Base-by-base conservation (phyloP, 2,888 invertebrate genomes). In the Pterobdella sp. region DNA sequence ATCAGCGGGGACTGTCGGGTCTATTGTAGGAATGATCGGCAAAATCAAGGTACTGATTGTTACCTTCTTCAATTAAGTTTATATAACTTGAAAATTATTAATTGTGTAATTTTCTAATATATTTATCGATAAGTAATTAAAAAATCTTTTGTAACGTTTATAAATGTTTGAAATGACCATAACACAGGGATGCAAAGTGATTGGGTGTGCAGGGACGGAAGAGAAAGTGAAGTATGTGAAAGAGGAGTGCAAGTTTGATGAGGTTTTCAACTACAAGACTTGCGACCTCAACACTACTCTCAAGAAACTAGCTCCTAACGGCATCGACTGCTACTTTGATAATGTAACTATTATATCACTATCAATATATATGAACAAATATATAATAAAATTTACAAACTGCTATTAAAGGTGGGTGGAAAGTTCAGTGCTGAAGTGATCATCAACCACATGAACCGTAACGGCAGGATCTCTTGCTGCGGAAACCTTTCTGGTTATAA, bases 1-100 rank as follows among this genome's bases (percentile, higher is more conserved):
- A 3, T 91, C 91, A 22, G 91, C 89, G 32, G 91, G 91, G 29
- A 91, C 90, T 52, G 90, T 91, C 22, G 91, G 91, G 4, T 88
- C 87, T 74, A 86, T 89, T 68, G 91, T 90, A 35, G 91, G 91
- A 1, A 91, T 91, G 85, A 89, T 91, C 76, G 91, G 88, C 0
- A 91, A 90, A 84, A 87, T 88, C 68, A 86, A 88, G 82, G 89
- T 87, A 81, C 29, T 31, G 10, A 31, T n/a, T n/a, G n/a, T n/a
- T n/a, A n/a, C n/a, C n/a, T n/a, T n/a, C n/a, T n/a, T n/a, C n/a
- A n/a, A n/a, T n/a, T n/a, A n/a, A n/a, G n/a, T n/a, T n/a, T n/a
- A n/a, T n/a, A n/a, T n/a, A n/a, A n/a, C n/a, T n/a, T n/a, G n/a
- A n/a, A n/a, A n/a, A n/a, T n/a, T n/a, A n/a, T n/a, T n/a, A n/a